Conservation (phyloP, 2,888 invertebrate species). For the Patella caerulea region DNA sequence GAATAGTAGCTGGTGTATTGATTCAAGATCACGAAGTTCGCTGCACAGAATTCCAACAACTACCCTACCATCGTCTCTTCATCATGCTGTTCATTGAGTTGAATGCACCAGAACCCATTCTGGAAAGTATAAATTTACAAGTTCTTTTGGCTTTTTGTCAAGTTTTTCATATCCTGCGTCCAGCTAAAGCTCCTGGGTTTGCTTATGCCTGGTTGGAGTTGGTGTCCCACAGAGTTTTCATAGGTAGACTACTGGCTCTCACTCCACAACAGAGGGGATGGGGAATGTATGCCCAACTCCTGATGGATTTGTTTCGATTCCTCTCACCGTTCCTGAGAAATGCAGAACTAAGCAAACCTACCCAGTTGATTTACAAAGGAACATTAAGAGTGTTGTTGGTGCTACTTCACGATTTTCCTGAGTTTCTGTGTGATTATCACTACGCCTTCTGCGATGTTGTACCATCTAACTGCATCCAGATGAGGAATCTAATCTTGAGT, state of each 20-base stretch:
- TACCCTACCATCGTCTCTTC: constrained; percentile 97
- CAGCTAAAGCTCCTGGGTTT: constrained; percentile 94
- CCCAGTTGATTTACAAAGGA: constrained; percentile 91
- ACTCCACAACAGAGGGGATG: constrained; percentile 89
- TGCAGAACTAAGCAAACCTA: constrained; percentile 94
- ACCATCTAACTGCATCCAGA: constrained; percentile 98
- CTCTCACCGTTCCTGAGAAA: constrained; percentile 96
- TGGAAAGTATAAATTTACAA: constrained; percentile 92
- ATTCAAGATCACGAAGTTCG: constrained; percentile 96
- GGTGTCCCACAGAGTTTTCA: constrained; percentile 95
- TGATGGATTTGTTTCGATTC: constrained; percentile 96
- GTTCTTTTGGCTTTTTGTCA: constrained; percentile 93
- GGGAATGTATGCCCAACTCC: constrained; percentile 96
- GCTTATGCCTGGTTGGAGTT: constrained; percentile 98
- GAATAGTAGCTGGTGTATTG: constrained; percentile 95
- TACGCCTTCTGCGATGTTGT: constrained; percentile 99
- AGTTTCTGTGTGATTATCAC: constrained; percentile 98
- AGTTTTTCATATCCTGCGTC: constrained; percentile 90
- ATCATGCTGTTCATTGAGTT: constrained; percentile 97
- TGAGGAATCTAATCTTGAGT: constrained; percentile 97
- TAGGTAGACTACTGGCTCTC: constrained; percentile 89
- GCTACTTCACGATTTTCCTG: constrained; percentile 97
- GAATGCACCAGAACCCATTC: constrained; percentile 85
- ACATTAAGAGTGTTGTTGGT: constrained; percentile 94
- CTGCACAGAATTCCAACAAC: constrained; percentile 91